Evolutionary conservation across 2,888 invertebrate genomes (phyloP).

Genomic region (Rotaria macrura): DNA sequence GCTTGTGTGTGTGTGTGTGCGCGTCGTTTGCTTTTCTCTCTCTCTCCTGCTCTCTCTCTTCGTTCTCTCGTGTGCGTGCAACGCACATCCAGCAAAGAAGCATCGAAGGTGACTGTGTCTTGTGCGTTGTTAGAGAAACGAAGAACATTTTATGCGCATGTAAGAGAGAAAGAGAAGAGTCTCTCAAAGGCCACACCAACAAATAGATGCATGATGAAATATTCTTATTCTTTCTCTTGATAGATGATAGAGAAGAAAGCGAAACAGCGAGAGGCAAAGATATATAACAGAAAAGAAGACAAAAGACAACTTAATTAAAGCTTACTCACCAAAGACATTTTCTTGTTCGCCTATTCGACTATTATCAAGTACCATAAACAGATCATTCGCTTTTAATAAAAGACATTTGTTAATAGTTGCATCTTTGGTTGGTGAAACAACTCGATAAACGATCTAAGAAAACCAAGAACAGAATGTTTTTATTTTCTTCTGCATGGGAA

Average conservation of each 20-base stretch:
- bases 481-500: background rate
- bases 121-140: conserved; percentile 8
- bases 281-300: background rate
- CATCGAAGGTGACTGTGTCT: conserved; percentile 15
- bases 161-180: background rate
- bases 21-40: background rate
- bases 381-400: background rate
- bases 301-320: conserved; percentile 9
- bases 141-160: background rate
- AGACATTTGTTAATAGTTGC: background rate
- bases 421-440: background rate
- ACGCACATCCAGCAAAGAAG: background rate
- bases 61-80: background rate
- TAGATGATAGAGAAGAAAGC: conserved; percentile 10
- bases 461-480: background rate
- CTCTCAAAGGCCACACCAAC: conserved; percentile 3
- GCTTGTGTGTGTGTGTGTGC: conserved; percentile 14
- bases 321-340: conserved; percentile 8
- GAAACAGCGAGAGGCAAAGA: background rate
- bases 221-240: background rate
- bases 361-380: background rate
- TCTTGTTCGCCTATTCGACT: background rate
- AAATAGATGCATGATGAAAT: conserved; percentile 8
- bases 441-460: background rate
- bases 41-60: background rate